These are phyloP conservation scores for Eurypyga helias DNA, from an alignment of 2,113 vertebrate genomes.

Conservation along the genomic window DNA sequence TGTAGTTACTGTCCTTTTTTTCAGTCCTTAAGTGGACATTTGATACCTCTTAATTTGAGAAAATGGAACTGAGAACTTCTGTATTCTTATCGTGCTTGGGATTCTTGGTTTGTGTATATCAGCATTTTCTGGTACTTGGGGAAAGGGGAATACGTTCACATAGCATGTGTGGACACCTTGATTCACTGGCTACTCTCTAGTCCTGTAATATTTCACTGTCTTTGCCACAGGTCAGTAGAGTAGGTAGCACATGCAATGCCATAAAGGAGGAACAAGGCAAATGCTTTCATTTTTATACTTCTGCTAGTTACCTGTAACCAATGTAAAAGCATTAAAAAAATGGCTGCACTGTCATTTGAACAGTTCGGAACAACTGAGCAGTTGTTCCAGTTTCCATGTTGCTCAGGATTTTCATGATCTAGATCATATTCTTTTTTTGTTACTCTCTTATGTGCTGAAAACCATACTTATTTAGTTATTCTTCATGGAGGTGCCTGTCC, in stretches of 20 bases:
- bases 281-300: background rate
- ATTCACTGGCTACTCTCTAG: background rate
- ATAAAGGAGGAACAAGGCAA: background rate
- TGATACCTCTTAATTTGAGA: background rate
- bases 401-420: background rate
- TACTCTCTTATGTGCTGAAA: background rate
- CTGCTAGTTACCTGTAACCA: background rate
- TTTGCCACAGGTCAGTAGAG: background rate
- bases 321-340: background rate
- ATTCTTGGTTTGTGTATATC: background rate
- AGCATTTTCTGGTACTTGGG: background rate
- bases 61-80: background rate
- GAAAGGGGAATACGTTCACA: background rate
- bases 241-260: background rate
- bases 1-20: background rate
- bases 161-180: accelerated
- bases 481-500: background rate
- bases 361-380: background rate
- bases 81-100: background rate
- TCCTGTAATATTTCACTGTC: background rate
- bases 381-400: background rate
- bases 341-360: background rate
- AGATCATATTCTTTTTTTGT: background rate
- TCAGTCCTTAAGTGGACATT: background rate
- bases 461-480: background rate